Evolutionary conservation across 2,888 invertebrate species (phyloP), one percentile per base, ranked within the genome.

Genomic region (Trileptium ribeirensis): DNA sequence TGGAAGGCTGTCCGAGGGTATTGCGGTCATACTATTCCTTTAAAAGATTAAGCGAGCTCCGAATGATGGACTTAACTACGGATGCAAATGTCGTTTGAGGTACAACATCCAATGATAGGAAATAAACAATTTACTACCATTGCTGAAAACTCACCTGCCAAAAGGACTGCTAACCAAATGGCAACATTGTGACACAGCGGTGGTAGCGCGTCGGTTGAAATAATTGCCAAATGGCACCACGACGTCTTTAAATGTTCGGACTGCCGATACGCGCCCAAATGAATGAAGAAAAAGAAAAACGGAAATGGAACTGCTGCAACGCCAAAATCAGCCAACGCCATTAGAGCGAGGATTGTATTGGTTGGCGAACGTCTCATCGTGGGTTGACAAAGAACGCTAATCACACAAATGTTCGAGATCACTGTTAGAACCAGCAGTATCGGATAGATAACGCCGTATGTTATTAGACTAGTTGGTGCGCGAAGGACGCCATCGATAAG

Each of bases 281-380:
- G 86, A 51, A 51, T 51, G 77, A 85, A 88, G 82, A 84, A 88
- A 19, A 96, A 93, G 77, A 95, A 92, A 92, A 95, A 95, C 0
- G 95, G 95, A 0, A 95, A 93, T 0, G 95, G 95, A 87, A 95
- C 93, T 79, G 95, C 91, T 87, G 95, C 93, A 0, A 96, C 97
- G 89, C 96, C 93, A 93, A 96, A 94, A 90, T 97, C 97, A 85
- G 95, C 95, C 1, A 97, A 91, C 0, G 97, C 96, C 95, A 97
- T 97, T n/a, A 94, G 94, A 92, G 95, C 93, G 0, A 96, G 92
- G 0, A 96, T 94, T 24, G 93, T 92, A 89, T 96, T 96, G 1
- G 96, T 96, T 0, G 96, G 95, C 0, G 94, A 94, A 15, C 51
- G 8, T 38, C 94, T 89, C 96, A 97, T 96, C 89, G 96, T 95